Percentiles rank a stretch among this genome's conserved stretches.
Evolutionary conservation across 2,888 invertebrate genomes (phyloP).

Genomic region (Andrena fulva): DNA sequence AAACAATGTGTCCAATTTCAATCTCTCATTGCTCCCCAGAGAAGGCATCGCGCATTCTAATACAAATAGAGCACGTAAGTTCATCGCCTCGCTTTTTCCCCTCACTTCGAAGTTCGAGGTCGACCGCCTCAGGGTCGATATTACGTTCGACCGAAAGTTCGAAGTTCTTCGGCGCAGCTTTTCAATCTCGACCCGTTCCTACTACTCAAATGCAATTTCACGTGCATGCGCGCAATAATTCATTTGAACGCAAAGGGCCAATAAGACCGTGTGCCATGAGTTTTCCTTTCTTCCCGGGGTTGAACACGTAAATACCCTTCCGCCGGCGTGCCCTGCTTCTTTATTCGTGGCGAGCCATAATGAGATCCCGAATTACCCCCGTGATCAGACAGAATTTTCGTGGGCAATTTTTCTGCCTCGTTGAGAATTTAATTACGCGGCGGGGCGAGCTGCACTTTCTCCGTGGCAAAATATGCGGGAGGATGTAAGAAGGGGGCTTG

Average conservation of each 20-base stretch:
- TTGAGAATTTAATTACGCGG: constrained; percentile 43
- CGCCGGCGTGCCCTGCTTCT: no score
- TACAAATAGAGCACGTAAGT: neutral
- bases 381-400: no score
- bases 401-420: neutral
- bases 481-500: constrained; percentile 16
- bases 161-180: constrained; percentile 26
- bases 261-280: no score
- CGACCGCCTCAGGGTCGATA: constrained; percentile 20
- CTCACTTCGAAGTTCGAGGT: constrained; percentile 21
- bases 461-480: neutral
- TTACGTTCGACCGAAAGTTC: constrained; percentile 27
- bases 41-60: neutral
- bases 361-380: no score
- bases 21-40: no score
- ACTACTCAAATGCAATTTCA: constrained; percentile 41
- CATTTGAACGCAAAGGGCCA: no score
- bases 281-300: no score
- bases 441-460: neutral
- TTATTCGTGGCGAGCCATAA: no score
- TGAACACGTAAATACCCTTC: no score
- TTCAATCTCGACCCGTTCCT: constrained; percentile 32
- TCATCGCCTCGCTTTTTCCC: constrained; percentile 2
- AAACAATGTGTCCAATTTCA: no score
- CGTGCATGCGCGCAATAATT: constrained; percentile 31